Base-by-base conservation (phyloP, 2,797 vertebrate genomes). In the Artibeus lituratus region DNA sequence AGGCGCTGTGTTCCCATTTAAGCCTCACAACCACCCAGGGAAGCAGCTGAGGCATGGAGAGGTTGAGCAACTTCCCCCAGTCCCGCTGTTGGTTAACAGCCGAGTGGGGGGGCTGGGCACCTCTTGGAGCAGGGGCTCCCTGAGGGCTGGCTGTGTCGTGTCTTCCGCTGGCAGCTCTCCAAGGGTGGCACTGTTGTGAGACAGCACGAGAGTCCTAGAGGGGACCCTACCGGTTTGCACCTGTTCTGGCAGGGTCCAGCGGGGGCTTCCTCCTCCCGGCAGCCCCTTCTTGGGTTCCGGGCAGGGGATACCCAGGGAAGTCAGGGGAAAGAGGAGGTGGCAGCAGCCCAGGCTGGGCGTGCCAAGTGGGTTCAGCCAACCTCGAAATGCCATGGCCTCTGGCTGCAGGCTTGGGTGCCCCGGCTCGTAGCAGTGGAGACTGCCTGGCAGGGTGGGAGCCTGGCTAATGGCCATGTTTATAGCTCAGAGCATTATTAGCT, bases 401-500 rank as follows among this genome's bases (percentile, higher is more conserved):
- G 83, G 95, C 96, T 96, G 83, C 59, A 95, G 93, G 84, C 39
- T 0, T 14, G 14, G 80, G 84, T 55, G 91, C 89, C 94, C 84
- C 86, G 84, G 86, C 87, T 70, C 67, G 89, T 15, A 39, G 83
- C 11, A 18, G 37, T 83, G 24, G 77, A 91, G 92, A 53, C 87
- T 1, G 70, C 83, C 62, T 96, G 95, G 90, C 95, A 91, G 95
- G 97, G 89, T 29, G 21, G 92, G 91, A 97, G 83, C 95, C 87
- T 73, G 5, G 93, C 95, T 97, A 97, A 98, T 97, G 97, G 97
- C 94, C 91, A 55, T 97, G 96, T 97, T 97, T 97, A 97, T 98
- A 97, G 95, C 97, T 97, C 89, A 94, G 86, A 97, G 97, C 97
- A 97, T 97, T 98, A 97, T 97, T 97, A 98, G 97, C 97, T 98